These are phyloP conservation scores for Furcula furcula DNA, from an alignment of 2,888 invertebrate species.

Conservation along the genomic window DNA sequence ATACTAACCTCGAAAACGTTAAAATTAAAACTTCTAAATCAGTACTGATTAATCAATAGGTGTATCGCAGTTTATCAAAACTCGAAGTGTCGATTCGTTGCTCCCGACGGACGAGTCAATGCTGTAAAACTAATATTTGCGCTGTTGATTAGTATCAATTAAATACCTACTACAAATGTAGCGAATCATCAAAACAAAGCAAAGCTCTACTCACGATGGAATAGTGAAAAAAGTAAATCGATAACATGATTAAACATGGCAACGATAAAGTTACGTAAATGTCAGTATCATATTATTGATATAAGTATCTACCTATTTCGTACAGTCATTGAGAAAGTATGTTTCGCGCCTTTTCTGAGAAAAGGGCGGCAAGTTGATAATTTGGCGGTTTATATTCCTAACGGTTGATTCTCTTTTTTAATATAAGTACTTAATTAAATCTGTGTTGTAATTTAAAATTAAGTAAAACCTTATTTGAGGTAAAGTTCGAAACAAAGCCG, in stretches of 20 bases:
- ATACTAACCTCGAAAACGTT: no score
- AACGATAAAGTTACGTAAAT: conserved; percentile 22
- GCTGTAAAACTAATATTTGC: conserved; percentile 48
- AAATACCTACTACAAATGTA: conserved; percentile 47
- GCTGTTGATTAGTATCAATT: conserved; percentile 51
- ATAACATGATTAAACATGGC: conserved; percentile 36
- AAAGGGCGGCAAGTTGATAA: conserved; percentile 25
- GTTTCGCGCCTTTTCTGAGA: conserved; percentile 42
- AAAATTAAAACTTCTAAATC: background rate
- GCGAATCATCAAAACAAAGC: conserved; percentile 63
- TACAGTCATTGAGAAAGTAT: conserved; percentile 38
- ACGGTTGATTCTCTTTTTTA: no score
- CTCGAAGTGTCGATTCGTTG: conserved; percentile 4
- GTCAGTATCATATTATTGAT: conserved; percentile 9
- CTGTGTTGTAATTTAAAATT: no score
- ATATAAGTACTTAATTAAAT: no score
- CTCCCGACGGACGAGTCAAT: conserved; percentile 25
- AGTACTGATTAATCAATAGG: background rate
- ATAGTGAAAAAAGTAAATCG: conserved; percentile 47
- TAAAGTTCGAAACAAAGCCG: no score
- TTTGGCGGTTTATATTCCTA: no score
- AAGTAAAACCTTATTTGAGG: no score
- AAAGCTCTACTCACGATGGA: conserved; percentile 41
- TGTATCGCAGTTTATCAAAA: conserved; percentile 8
- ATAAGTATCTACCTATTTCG: conserved; percentile 16